phyloP scores from a whole-genome alignment of 2,888 invertebrate species.

The Tryphoninae sp. region DNA sequence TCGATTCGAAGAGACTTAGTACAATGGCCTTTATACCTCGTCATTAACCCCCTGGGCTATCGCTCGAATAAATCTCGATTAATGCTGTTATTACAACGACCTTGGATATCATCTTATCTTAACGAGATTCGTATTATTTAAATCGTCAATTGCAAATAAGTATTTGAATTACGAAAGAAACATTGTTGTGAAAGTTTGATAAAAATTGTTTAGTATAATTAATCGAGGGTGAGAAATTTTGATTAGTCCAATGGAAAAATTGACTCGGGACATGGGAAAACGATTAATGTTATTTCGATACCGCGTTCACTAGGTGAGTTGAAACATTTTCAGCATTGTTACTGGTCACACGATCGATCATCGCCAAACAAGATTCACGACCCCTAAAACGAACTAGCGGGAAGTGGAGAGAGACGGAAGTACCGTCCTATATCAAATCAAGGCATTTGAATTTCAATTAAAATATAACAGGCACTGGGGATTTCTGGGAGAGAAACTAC shows the following conservation, averaged over 20 bases:
- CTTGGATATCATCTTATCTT: too few species aligned
- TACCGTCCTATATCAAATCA: background rate
- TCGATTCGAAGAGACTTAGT: slow-evolving; percentile 7
- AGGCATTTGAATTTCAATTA: slow-evolving; percentile 29
- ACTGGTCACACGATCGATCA: slow-evolving; percentile 7
- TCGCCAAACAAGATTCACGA: slow-evolving; percentile 17
- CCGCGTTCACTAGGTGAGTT: background rate
- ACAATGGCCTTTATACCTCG: background rate
- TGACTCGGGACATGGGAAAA: too few species aligned
- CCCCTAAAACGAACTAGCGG: slow-evolving; percentile 17
- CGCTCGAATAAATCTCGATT: background rate
- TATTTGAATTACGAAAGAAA: too few species aligned
- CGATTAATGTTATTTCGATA: background rate
- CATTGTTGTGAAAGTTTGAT: too few species aligned
- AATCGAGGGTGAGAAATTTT: too few species aligned
- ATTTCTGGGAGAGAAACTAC: slow-evolving; percentile 31
- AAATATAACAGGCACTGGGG: slow-evolving; percentile 3
- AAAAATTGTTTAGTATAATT: too few species aligned
- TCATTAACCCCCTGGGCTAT: slow-evolving; percentile 10
- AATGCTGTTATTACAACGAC: too few species aligned
- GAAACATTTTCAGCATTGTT: background rate
- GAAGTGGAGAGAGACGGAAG: background rate
- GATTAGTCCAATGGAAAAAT: too few species aligned
- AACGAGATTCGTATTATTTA: too few species aligned
- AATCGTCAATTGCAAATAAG: too few species aligned